Percentiles rank a stretch among this genome's conserved stretches.
These are phyloP conservation scores for Asobara japonica DNA, from an alignment of 1,140 invertebrate species.

Conservation along the genomic window DNA sequence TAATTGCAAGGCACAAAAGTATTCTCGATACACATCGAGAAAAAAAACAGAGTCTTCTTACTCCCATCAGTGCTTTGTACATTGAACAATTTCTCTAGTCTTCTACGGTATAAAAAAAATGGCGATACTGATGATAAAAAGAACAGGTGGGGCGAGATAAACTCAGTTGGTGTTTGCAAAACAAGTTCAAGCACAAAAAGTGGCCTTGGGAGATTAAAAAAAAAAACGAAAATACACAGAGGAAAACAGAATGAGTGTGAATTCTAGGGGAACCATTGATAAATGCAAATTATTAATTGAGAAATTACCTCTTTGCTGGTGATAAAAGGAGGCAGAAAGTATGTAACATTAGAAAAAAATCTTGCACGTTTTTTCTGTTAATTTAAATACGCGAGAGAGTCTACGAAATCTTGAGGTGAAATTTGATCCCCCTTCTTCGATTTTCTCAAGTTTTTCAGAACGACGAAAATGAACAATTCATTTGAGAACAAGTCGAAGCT, in stretches of 20 bases:
- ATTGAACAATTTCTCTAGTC: conserved; percentile 12
- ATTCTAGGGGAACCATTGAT: background rate
- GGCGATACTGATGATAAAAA: background rate
- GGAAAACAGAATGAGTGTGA: background rate
- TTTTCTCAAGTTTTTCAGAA: no score
- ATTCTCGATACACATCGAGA: background rate
- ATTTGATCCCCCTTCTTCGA: no score
- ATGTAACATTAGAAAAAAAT: no score
- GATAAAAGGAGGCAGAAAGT: background rate
- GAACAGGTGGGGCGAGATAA: background rate
- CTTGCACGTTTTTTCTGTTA: no score
- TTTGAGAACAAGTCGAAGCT: no score
- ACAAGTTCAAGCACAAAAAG: conserved; percentile 11
- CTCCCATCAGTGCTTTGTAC: conserved; percentile 18
- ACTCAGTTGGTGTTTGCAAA: background rate
- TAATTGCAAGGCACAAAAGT: conserved; percentile 21
- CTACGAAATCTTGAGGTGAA: no score
- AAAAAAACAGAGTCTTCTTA: background rate
- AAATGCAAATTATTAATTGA: background rate
- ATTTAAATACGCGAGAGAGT: no score
- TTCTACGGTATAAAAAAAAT: conserved; percentile 14
- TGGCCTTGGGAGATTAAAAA: background rate
- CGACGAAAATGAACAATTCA: no score
- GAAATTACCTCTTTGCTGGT: background rate
- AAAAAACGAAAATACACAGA: background rate